Conservation (phyloP, 2,113 vertebrate genomes). For the Ceuthmochares aereus region DNA sequence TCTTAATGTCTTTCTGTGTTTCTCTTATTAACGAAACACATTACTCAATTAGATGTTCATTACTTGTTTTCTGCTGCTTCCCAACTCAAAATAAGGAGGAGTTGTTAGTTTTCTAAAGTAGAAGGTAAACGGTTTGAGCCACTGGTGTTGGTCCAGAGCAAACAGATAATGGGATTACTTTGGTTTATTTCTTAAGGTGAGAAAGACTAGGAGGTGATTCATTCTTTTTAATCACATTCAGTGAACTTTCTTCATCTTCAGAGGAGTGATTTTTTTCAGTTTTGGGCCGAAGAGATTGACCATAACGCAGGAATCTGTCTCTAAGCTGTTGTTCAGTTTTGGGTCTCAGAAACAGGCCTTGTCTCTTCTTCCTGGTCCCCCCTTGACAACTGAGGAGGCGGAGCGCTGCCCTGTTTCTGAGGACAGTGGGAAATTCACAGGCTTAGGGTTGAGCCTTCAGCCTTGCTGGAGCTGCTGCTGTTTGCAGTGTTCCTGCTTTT, state of each 20-base stretch:
- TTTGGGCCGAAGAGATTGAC: neutral
- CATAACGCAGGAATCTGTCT: neutral
- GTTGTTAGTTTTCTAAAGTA: neutral
- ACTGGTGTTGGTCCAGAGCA: neutral
- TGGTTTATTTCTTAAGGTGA: neutral
- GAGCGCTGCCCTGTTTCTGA: neutral
- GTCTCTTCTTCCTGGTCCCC: neutral
- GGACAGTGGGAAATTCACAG: neutral
- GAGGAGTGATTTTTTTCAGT: neutral
- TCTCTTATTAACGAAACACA: neutral
- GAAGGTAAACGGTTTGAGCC: accelerated
- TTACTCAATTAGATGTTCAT: neutral
- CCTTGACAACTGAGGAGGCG: neutral
- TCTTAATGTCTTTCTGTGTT: neutral
- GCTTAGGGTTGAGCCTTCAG: neutral
- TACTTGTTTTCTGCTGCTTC: neutral
- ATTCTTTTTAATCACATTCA: neutral
- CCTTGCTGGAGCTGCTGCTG: neutral
- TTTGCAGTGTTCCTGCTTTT: neutral
- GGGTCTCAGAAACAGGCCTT: neutral
- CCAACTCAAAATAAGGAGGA: neutral
- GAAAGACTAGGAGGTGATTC: too few species aligned
- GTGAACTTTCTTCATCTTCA: neutral
- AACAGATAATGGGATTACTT: neutral
- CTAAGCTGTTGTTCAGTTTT: neutral